Percentiles rank a stretch among this genome's conserved stretches.
These are phyloP conservation scores for Sminthurides bifidus DNA, from an alignment of 1,140 invertebrate genomes.

Conservation along the genomic window DNA sequence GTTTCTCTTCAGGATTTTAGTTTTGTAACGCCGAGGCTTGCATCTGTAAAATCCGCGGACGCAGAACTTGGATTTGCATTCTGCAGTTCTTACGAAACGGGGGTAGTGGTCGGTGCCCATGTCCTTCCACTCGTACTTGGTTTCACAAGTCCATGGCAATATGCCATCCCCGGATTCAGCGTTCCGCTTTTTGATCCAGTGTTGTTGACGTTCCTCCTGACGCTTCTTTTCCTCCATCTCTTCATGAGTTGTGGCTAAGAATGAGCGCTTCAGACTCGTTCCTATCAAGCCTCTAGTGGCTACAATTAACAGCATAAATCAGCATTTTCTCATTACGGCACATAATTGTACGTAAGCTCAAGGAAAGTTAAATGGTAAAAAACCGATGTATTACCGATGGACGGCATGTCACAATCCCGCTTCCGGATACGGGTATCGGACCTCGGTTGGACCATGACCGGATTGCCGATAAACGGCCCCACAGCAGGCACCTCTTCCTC, in stretches of 20 bases:
- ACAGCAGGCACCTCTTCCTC: constrained; percentile 9
- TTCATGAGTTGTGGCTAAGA: constrained; percentile 24
- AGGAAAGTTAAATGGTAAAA: too few species aligned
- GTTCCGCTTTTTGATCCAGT: constrained; percentile 16
- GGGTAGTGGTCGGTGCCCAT: constrained; percentile 30
- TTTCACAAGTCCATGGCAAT: constrained; percentile 28
- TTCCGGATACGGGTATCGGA: constrained; percentile 8
- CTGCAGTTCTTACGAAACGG: constrained; percentile 29
- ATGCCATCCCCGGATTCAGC: constrained; percentile 6
- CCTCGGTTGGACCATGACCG: background rate
- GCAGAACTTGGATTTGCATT: constrained; percentile 25
- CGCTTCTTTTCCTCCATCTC: constrained; percentile 22
- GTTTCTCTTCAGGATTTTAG: constrained; percentile 24
- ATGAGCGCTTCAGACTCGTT: constrained; percentile 20
- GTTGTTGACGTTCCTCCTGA: constrained; percentile 7
- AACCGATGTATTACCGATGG: constrained; percentile 3
- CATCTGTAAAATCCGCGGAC: constrained; percentile 30
- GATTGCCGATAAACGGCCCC: constrained; percentile 23
- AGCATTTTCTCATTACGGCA: background rate
- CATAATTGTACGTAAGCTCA: too few species aligned
- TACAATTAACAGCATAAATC: constrained; percentile 7
- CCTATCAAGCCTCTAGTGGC: constrained; percentile 21
- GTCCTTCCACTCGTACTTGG: constrained; percentile 25
- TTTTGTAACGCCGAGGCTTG: constrained; percentile 29
- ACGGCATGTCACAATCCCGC: constrained; percentile 19